Conservation (phyloP, 2,113 vertebrate genomes). For the Forbesichthys agassizii region DNA sequence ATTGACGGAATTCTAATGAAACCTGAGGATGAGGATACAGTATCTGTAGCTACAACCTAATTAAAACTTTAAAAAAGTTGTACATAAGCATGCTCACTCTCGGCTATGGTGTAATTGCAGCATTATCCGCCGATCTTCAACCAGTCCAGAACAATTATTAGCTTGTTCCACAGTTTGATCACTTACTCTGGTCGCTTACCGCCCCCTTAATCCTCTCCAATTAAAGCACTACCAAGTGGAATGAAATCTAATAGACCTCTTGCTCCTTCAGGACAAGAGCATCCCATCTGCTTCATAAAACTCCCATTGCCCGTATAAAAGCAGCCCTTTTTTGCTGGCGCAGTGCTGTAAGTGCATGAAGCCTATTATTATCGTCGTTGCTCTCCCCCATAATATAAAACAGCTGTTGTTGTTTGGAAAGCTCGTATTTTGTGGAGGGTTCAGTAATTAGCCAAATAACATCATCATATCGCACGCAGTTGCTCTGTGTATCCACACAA, state of each 20-base stretch:
- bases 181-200: constrained; percentile 48
- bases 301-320: constrained; percentile 35
- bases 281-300: constrained; percentile 64
- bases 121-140: neutral
- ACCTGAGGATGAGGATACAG: too few species aligned
- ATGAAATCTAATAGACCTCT: constrained; percentile 58
- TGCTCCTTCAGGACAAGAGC: constrained; percentile 43
- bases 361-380: constrained; percentile 35
- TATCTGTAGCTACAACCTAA: neutral
- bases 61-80: neutral
- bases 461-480: constrained; percentile 28
- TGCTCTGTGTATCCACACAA: constrained; percentile 28
- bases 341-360: constrained; percentile 12
- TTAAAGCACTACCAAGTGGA: constrained; percentile 50
- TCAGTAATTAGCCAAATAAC: constrained; percentile 33
- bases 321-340: constrained; percentile 10
- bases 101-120: neutral
- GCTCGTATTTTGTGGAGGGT: constrained; percentile 6
- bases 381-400: constrained; percentile 29
- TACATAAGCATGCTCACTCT: neutral
- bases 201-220: constrained; percentile 49
- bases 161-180: constrained; percentile 45
- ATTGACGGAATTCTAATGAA: too few species aligned
- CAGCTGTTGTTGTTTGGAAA: constrained; percentile 54
- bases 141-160: constrained; percentile 27